phyloP scores from a whole-genome alignment of 2,797 vertebrate genomes.

The Xenentodon cancila region DNA sequence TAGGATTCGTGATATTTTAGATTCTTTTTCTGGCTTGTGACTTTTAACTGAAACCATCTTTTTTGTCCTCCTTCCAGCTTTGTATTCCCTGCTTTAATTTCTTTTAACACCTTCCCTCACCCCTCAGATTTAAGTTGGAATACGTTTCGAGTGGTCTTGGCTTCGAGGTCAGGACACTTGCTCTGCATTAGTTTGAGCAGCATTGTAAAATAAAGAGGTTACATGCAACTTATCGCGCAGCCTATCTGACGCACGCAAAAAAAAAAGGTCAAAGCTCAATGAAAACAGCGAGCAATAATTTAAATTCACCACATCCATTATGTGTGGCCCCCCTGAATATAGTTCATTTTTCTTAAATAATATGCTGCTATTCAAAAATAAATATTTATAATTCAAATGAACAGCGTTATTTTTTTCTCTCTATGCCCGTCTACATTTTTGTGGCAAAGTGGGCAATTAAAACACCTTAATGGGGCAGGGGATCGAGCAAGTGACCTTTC shows the following conservation, averaged over 20 bases:
- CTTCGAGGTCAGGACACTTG: neutral
- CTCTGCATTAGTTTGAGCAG: neutral
- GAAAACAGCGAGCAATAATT: conserved; percentile 52
- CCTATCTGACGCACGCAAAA: neutral
- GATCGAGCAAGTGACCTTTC: too few relatives aligned
- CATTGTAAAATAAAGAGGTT: neutral
- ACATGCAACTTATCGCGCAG: conserved; percentile 4
- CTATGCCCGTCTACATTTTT: too few relatives aligned
- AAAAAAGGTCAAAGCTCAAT: neutral
- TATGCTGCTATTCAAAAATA: too few relatives aligned
- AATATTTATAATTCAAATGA: too few relatives aligned
- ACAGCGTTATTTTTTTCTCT: too few relatives aligned
- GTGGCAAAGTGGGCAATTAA: too few relatives aligned
- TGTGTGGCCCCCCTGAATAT: conserved; percentile 26
- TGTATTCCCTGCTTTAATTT: too few relatives aligned
- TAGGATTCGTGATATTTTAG: too few relatives aligned
- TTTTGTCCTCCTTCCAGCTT: too few relatives aligned
- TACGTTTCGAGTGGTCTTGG: neutral
- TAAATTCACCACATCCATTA: conserved; percentile 53
- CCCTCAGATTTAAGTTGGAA: neutral
- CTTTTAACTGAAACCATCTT: too few relatives aligned
- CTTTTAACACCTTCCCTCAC: neutral
- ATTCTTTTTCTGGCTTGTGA: too few relatives aligned
- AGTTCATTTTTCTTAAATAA: conserved; percentile 66
- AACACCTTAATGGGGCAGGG: too few relatives aligned